Conservation (phyloP, 2,797 vertebrate species). For the Tauraco hartlaubi region DNA sequence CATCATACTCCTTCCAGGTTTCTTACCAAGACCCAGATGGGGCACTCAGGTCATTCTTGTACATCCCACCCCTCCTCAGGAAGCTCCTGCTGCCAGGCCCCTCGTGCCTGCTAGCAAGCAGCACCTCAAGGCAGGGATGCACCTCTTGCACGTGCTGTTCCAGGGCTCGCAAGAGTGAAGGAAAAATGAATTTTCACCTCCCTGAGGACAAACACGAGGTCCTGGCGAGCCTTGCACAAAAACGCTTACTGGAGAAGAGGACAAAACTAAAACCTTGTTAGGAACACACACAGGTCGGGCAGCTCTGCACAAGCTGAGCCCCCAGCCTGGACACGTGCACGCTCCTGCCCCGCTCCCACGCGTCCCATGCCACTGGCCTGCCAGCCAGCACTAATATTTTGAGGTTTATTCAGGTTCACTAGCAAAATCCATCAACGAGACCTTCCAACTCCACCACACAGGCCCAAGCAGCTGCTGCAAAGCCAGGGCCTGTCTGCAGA, state of each 20-base stretch:
- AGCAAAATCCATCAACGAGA: constrained; percentile 63
- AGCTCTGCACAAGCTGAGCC: not conserved
- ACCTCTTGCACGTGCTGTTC: not conserved
- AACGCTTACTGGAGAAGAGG: not conserved
- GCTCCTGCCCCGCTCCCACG: accelerated
- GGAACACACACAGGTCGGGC: not conserved
- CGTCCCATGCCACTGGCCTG: not conserved
- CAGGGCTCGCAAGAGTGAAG: not conserved
- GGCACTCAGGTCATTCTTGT: not conserved
- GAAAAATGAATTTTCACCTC: not conserved
- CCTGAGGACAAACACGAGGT: not conserved
- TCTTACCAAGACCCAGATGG: accelerated
- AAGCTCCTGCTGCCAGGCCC: not conserved
- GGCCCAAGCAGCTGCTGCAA: not conserved
- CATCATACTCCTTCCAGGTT: not conserved
- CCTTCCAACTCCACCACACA: too few relatives aligned
- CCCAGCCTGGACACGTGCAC: accelerated
- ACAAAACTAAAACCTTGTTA: accelerated
- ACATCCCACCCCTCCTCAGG: not conserved
- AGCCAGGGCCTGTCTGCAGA: not conserved
- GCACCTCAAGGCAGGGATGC: not conserved
- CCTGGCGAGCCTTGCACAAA: not conserved
- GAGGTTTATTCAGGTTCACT: constrained; percentile 64
- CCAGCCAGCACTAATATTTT: too few relatives aligned
- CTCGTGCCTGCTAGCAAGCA: not conserved